Conservation (phyloP, 1,140 invertebrate species). For the Pseudoatta argentina region DNA sequence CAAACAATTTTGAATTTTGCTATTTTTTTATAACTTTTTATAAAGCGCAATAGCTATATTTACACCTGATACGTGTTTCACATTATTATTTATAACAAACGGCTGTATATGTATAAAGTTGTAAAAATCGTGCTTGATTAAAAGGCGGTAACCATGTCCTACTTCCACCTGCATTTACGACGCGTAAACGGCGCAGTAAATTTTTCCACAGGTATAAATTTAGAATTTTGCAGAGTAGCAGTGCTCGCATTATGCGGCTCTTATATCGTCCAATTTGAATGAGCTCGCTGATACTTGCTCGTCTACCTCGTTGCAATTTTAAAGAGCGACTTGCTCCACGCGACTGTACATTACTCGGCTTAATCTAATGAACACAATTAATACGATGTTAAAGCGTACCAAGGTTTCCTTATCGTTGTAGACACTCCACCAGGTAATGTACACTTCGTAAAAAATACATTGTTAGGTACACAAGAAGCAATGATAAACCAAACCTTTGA, state of each 20-base stretch:
- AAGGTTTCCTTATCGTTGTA: no score
- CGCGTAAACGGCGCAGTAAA: slow-evolving; percentile 45
- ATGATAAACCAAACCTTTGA: no score
- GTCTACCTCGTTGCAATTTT: slow-evolving; percentile 42
- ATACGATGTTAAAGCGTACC: background rate
- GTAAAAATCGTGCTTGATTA: slow-evolving; percentile 49
- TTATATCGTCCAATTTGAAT: slow-evolving; percentile 49
- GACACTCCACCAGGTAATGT: background rate
- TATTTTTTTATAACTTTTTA: slow-evolving; percentile 2
- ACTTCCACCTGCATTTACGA: slow-evolving; percentile 39
- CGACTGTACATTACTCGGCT: slow-evolving; percentile 9
- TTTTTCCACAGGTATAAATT: slow-evolving; percentile 52
- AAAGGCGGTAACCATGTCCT: slow-evolving; percentile 31
- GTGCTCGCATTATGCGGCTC: slow-evolving; percentile 25
- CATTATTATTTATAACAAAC: slow-evolving; percentile 34
- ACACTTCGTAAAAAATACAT: background rate
- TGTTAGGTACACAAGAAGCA: no score
- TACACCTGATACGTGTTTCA: background rate
- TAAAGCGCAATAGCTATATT: background rate
- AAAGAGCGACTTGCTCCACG: slow-evolving; percentile 8
- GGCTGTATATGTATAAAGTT: background rate
- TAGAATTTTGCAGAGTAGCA: slow-evolving; percentile 49
- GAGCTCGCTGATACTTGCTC: slow-evolving; percentile 45
- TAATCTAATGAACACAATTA: slow-evolving; percentile 37
- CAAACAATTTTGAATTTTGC: background rate